A percentile compares a stretch with the other conserved stretches of the same genome.
phyloP scores from a whole-genome alignment of 2,113 vertebrate genomes.

The Athene cunicularia region DNA sequence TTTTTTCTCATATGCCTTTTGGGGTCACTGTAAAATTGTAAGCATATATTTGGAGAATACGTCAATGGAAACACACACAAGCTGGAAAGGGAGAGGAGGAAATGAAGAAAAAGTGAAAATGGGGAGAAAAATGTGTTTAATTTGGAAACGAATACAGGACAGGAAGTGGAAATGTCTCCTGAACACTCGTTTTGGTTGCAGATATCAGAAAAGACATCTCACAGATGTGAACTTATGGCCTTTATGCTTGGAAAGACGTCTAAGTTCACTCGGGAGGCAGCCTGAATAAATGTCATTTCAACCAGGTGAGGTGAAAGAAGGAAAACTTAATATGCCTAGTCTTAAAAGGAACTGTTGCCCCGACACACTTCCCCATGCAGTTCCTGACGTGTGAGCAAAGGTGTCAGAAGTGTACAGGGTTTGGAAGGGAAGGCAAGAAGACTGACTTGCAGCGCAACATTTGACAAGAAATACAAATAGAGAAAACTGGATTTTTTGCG shows the following conservation, averaged over 20 bases:
- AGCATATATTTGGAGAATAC: fast-evolving
- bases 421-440: neutral
- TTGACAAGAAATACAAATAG: neutral
- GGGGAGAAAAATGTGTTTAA: fast-evolving
- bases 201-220: neutral
- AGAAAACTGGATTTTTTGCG: neutral
- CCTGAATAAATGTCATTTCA: neutral
- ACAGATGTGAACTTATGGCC: neutral
- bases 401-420: neutral
- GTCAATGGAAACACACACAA: fast-evolving
- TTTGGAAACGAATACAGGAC: neutral
- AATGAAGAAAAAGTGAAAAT: neutral
- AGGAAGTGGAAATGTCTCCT: neutral
- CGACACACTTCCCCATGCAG: neutral
- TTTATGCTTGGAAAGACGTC: neutral
- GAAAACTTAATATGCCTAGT: neutral
- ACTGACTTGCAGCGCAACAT: neutral
- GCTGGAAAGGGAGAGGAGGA: neutral
- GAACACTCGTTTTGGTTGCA: neutral
- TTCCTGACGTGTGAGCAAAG: neutral
- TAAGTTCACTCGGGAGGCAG: neutral
- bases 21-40: neutral
- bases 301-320: neutral
- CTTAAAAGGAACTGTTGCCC: neutral
- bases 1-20: neutral